Base-by-base conservation (phyloP, 2,888 invertebrate species). In the Magallana nippona region DNA sequence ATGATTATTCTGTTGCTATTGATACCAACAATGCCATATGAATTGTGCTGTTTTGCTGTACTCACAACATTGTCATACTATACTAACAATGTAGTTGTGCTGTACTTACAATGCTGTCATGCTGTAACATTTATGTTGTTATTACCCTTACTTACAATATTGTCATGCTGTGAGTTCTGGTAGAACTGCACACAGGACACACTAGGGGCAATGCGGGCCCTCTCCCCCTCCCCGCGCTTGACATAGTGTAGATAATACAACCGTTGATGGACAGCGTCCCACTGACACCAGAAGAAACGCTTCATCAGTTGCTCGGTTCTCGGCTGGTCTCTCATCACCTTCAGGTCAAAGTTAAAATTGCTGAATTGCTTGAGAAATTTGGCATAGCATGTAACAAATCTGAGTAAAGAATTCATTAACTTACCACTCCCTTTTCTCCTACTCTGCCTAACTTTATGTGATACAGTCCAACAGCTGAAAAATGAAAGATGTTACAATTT, bases 381-480 rank as follows among this genome's bases (percentile, higher is more conserved):
- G 10, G 44, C 44, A 44, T 44, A 44, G 8, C 44, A 8, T 44
- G 8, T 8, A 44, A 44, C 44, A 44, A 44, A 44, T 44, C 3
- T 44, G 44, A 44, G 44, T 44, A 8, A 44, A 44, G 44, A 44
- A 44, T 44, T 44, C 44, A 44, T 44, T 44, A 44, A 5, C 92
- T 89, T 87, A 93, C 93, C 85, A 91, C 89, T 56, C 92, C 92
- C 56, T 90, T 89, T 8, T 91, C 91, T 58, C 92, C 92, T 32
- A 91, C 90, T 82, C 91, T 86, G 1, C 91, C 92, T 82, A 93
- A 85, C 13, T 90, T 91, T 56, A 93, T 90, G 78, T 88, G 91
- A 86, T 93, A 93, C 80, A 93, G 85, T n/a, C 92, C 93, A 86
- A 93, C 90, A 32, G 93, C 93, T 93, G 90, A 80, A 90, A 91